These are phyloP conservation scores for Coptodon rendalli DNA, from an alignment of 2,113 vertebrate genomes.

Conservation along the genomic window DNA sequence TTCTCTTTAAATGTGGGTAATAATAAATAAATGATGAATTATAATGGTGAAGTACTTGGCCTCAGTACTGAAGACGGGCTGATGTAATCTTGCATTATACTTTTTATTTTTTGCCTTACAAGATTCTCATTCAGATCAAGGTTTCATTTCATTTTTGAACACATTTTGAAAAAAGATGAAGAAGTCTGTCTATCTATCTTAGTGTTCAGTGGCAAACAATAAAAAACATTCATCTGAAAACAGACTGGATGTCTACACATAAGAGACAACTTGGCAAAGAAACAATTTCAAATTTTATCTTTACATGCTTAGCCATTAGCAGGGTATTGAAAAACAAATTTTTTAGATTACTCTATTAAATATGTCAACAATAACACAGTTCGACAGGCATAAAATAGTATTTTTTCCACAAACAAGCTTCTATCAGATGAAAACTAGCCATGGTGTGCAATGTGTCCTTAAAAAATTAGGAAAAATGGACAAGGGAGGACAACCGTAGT, in stretches of 20 bases:
- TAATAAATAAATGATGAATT: neutral
- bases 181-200: neutral
- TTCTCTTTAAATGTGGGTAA: neutral
- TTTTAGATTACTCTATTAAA: neutral
- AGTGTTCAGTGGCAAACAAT: neutral
- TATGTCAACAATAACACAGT: neutral
- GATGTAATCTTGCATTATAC: neutral
- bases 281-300: neutral
- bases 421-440: neutral
- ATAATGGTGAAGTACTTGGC: neutral
- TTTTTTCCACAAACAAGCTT: neutral
- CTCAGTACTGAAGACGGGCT: neutral
- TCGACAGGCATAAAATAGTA: neutral
- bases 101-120: neutral
- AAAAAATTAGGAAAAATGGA: neutral
- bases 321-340: neutral
- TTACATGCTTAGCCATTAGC: neutral
- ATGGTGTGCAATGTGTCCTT: neutral
- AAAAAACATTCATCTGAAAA: neutral
- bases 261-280: neutral
- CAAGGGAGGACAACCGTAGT: neutral
- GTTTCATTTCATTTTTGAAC: neutral
- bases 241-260: neutral
- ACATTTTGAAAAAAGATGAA: neutral
- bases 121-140: neutral